Conservation (phyloP, 2,797 vertebrate species). For the Pterois miles region DNA sequence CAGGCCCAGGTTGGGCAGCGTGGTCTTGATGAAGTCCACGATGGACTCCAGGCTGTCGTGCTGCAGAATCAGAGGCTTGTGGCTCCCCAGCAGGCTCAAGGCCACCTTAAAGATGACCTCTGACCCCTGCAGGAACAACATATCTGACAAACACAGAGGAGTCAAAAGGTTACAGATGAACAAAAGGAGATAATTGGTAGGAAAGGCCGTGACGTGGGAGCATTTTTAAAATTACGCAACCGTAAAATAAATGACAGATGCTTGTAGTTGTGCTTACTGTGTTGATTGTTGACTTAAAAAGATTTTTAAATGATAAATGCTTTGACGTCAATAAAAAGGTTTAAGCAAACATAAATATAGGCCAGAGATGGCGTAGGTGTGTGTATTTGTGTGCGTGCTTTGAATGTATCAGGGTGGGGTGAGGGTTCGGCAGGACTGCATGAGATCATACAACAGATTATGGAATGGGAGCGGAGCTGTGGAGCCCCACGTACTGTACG, state of each 20-base stretch:
- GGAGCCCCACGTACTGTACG: constrained; percentile 28
- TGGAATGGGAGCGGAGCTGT: constrained; percentile 55
- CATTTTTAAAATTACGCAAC: not conserved
- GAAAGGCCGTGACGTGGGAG: not conserved
- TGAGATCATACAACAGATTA: constrained; percentile 67
- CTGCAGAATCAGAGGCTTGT: constrained; percentile 97
- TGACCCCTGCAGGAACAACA: constrained; percentile 96
- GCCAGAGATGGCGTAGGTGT: constrained; percentile 27
- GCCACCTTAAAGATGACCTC: constrained; percentile 98
- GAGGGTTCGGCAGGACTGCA: constrained; percentile 45
- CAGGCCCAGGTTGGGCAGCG: constrained; percentile 94
- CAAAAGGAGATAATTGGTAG: not conserved
- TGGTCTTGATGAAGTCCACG: constrained; percentile 98
- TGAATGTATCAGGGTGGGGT: constrained; percentile 64
- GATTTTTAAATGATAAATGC: constrained; percentile 13
- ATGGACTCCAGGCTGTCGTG: constrained; percentile 97
- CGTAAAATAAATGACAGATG: constrained; percentile 14
- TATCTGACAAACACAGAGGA: constrained; percentile 82
- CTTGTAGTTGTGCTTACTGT: constrained; percentile 12
- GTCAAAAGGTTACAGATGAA: not conserved
- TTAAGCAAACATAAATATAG: constrained; percentile 61
- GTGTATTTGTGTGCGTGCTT: constrained; percentile 38
- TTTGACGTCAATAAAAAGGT: constrained; percentile 57
- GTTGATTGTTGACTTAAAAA: constrained; percentile 37
- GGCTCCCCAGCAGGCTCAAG: constrained; percentile 94